Conservation (phyloP, 2,797 vertebrate genomes). For the Sebastes vulpes region DNA sequence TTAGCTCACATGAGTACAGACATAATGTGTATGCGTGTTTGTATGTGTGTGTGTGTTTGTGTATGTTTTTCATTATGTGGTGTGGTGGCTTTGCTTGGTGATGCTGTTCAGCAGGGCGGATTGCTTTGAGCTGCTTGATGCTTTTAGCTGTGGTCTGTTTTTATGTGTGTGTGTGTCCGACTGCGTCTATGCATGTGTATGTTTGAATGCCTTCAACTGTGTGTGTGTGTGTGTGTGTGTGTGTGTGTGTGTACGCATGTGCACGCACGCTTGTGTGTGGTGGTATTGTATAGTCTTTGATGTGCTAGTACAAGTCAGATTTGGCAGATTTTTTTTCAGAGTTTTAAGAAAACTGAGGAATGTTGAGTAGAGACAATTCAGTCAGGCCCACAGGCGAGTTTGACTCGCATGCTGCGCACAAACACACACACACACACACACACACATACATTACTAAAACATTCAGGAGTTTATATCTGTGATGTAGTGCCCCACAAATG, state of each 20-base stretch:
- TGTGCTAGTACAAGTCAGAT: slow-evolving; percentile 57
- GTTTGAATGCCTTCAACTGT: background rate
- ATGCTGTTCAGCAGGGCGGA: slow-evolving; percentile 77
- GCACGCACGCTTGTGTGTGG: slow-evolving; percentile 9
- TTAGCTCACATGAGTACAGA: slow-evolving; percentile 6
- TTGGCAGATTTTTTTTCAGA: slow-evolving; percentile 24
- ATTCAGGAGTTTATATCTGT: slow-evolving; percentile 31
- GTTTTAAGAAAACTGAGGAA: slow-evolving; percentile 54
- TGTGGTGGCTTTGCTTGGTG: slow-evolving; percentile 73
- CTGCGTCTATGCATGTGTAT: slow-evolving; percentile 7
- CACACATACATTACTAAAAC: background rate
- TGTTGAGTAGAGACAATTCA: slow-evolving; percentile 55
- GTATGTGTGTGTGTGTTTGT: slow-evolving; percentile 66
- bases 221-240: background rate
- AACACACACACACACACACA: slow-evolving; percentile 10
- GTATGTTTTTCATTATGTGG: slow-evolving; percentile 80
- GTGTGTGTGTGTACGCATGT: background rate
- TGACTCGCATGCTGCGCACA: slow-evolving; percentile 16
- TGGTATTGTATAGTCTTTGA: slow-evolving; percentile 58
- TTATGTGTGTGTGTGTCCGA: background rate
- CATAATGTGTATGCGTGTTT: slow-evolving; percentile 39
- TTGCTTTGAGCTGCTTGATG: slow-evolving; percentile 77
- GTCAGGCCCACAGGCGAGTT: slow-evolving; percentile 40
- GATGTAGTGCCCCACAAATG: slow-evolving; percentile 39
- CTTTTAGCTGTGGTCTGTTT: slow-evolving; percentile 76